Evolutionary conservation across 1,140 invertebrate species (phyloP).

Genomic region (Pseudobourletiella spinata): DNA sequence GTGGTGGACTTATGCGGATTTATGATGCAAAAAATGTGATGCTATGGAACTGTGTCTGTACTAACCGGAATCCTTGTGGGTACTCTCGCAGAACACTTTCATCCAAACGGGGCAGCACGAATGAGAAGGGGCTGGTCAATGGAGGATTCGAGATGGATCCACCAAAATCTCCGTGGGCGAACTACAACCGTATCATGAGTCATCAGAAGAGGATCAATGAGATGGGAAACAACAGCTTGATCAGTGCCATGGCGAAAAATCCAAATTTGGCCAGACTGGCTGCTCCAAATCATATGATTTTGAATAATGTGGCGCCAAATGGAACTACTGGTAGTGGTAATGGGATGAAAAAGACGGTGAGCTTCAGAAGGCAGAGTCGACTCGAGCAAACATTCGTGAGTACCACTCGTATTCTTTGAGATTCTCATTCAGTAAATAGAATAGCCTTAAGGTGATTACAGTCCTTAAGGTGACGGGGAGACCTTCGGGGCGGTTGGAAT

Average conservation of each 20-base stretch:
- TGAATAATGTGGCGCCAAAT: background rate
- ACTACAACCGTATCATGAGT: constrained; percentile 27
- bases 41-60: too few relatives aligned
- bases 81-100: constrained; percentile 35
- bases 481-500: too few relatives aligned
- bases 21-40: too few relatives aligned
- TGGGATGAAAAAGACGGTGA: constrained; percentile 32
- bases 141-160: constrained; percentile 51
- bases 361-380: constrained; percentile 33
- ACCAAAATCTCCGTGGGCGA: constrained; percentile 48
- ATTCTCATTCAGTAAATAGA: too few relatives aligned
- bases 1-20: too few relatives aligned
- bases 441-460: too few relatives aligned
- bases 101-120: constrained; percentile 42
- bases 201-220: background rate
- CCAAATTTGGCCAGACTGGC: constrained; percentile 24
- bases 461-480: too few relatives aligned
- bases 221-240: background rate
- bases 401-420: too few relatives aligned
- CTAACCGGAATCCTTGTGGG: too few relatives aligned
- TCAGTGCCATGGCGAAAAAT: constrained; percentile 32
- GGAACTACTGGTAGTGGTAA: constrained; percentile 1
- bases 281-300: constrained; percentile 10
- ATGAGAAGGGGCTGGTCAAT: constrained; percentile 46
- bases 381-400: constrained; percentile 24